Conservation (phyloP, 2,797 vertebrate species). For the Graptemys geographica region DNA sequence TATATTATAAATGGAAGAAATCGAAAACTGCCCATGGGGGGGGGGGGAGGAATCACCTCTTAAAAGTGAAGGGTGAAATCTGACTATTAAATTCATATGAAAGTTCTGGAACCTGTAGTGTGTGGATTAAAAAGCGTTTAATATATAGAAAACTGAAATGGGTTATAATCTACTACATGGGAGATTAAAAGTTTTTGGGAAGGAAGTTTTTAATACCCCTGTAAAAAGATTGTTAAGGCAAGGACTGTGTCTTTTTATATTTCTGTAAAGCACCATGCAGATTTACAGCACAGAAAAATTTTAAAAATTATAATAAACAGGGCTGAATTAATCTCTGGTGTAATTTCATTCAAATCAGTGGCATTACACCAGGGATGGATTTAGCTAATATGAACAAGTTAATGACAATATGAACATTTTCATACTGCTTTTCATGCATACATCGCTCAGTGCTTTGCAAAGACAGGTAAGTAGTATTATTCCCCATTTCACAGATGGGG, state of each 20-base stretch:
- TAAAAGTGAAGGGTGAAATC: conserved; percentile 51
- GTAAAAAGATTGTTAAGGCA: not conserved
- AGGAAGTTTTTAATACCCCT: conserved; percentile 29
- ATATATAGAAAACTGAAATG: conserved; percentile 43
- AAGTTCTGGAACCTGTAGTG: conserved; percentile 29
- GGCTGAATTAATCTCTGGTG: conserved; percentile 63
- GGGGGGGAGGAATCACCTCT: not conserved
- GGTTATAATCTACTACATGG: not conserved
- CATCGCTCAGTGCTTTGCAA: not conserved
- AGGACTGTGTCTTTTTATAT: not conserved
- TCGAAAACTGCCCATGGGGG: not conserved
- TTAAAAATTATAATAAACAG: conserved; percentile 66
- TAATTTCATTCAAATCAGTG: conserved; percentile 73
- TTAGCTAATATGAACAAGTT: conserved; percentile 70
- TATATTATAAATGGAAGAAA: not conserved
- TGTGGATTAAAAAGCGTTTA: conserved; percentile 57
- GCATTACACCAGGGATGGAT: conserved; percentile 68
- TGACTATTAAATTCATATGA: conserved; percentile 14
- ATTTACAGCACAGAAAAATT: conserved; percentile 63
- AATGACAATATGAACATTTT: conserved; percentile 51
- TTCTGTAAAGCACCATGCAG: conserved; percentile 46
- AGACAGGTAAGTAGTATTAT: not conserved
- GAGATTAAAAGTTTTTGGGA: not conserved
- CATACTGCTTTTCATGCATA: conserved; percentile 11
- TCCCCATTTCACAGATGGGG: conserved; percentile 31